Evolutionary conservation across 2,113 vertebrate species (phyloP).

Genomic region (Plecturocebus donacophilus): DNA sequence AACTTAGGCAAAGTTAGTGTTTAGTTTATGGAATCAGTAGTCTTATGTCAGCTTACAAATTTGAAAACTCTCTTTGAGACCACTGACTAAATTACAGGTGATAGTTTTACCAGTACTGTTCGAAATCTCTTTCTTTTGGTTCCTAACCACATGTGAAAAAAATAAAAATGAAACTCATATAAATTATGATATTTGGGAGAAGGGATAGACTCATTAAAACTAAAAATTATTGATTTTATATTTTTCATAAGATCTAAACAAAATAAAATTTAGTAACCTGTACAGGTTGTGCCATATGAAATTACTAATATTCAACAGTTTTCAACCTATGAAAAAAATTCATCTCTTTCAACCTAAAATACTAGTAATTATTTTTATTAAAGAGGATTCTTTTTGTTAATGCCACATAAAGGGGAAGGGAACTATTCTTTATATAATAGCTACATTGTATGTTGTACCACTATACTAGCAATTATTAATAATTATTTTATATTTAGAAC

Average conservation of each 20-base stretch:
- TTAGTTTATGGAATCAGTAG: not conserved
- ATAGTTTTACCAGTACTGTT: not conserved
- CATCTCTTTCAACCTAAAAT: not conserved
- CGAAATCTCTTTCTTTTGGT: constrained; percentile 6
- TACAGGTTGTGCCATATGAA: not conserved
- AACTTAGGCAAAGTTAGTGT: not conserved
- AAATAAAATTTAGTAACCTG: not conserved
- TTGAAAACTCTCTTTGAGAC: not conserved
- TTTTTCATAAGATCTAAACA: not conserved
- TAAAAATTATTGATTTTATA: constrained; percentile 3
- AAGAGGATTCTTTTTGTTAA: not conserved
- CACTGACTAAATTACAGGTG: not conserved
- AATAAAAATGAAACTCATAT: not conserved
- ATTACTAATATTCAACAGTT: not conserved
- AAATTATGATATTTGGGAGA: not conserved
- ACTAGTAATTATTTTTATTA: not conserved
- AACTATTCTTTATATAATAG: not conserved
- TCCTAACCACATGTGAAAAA: not conserved
- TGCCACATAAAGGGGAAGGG: not conserved
- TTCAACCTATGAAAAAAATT: not conserved
- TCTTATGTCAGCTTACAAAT: not conserved
- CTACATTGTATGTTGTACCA: not conserved
- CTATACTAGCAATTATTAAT: not conserved
- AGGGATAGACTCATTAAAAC: not conserved
- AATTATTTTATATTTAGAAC: not conserved